Conservation (phyloP, 2,888 invertebrate genomes). For the Dynastes maya region DNA sequence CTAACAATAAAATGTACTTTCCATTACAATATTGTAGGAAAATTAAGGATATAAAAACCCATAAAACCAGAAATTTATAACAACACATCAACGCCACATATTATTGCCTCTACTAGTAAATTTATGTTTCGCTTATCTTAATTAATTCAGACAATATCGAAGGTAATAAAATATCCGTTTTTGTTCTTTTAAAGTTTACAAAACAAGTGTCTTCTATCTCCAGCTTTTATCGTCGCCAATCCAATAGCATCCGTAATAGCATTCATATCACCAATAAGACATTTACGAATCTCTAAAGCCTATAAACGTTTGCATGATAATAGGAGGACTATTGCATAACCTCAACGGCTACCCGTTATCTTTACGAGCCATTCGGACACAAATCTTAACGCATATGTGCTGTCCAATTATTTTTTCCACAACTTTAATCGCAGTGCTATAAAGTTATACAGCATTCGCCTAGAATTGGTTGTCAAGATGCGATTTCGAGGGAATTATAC, state of each 20-base stretch:
- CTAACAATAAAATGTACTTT: no score
- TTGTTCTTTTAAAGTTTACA: neutral
- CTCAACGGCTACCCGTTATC: neutral
- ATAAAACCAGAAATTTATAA: no score
- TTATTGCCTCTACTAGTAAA: neutral
- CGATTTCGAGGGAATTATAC: no score
- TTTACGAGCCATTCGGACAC: slow-evolving; percentile 4
- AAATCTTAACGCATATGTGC: slow-evolving; percentile 3
- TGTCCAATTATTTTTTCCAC: slow-evolving; percentile 5
- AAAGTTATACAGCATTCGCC: neutral
- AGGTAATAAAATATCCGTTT: neutral
- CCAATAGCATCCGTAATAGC: neutral
- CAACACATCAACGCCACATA: no score
- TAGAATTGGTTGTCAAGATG: neutral
- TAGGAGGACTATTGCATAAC: neutral
- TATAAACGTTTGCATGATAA: neutral
- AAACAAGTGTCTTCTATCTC: neutral
- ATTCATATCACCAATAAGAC: neutral
- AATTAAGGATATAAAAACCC: no score
- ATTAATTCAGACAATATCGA: neutral
- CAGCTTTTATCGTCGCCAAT: neutral
- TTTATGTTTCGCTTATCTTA: neutral
- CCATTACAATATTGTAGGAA: no score
- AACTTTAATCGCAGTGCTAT: neutral
- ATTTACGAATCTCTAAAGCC: slow-evolving; percentile 3